A percentile compares a stretch with the other conserved stretches of the same genome.
Conservation (phyloP, 2,797 vertebrate genomes). For the Eidolon dupreanum region DNA sequence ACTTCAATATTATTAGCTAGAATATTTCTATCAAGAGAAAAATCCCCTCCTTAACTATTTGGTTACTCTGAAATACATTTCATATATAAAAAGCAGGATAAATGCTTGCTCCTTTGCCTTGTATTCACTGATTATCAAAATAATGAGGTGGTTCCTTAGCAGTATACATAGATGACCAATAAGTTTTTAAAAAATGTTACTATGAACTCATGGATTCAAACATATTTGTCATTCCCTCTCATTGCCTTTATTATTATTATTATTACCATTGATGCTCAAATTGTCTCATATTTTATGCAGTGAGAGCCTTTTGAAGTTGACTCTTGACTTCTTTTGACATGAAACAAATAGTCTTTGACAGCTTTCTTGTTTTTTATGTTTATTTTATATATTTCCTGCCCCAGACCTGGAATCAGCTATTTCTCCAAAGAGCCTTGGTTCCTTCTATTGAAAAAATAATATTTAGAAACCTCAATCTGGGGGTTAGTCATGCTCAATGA, state of each 20-base stretch:
- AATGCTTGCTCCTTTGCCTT: background rate
- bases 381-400: background rate
- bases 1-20: background rate
- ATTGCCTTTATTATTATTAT: background rate
- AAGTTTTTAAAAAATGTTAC: background rate
- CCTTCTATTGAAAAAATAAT: background rate
- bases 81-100: background rate
- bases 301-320: background rate
- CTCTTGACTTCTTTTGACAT: no score
- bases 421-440: background rate
- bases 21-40: background rate
- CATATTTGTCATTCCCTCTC: background rate
- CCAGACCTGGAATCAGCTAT: background rate
- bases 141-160: background rate
- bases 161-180: background rate
- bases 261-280: background rate
- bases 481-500: background rate
- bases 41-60: background rate
- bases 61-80: background rate
- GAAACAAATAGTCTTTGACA: background rate
- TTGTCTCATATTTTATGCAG: background rate
- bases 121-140: background rate
- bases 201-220: background rate
- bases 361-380: background rate
- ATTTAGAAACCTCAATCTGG: background rate